Evolutionary conservation across 1,140 invertebrate genomes (phyloP), one percentile per base, ranked within the genome.

Genomic region (Pogonus chalceus): DNA sequence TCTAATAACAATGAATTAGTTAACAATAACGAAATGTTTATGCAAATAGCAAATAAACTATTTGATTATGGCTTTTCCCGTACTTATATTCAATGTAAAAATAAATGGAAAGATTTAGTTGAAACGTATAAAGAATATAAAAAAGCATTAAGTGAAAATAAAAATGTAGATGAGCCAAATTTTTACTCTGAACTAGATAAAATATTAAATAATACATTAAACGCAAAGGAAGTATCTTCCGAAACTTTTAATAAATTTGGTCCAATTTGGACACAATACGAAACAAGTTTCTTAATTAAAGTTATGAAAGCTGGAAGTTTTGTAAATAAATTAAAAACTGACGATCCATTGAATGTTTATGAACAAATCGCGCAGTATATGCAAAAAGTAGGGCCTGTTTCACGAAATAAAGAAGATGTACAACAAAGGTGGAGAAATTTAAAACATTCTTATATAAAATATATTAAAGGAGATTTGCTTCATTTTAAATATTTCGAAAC

Each of bases 371-470:
- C 37, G 3, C 9, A 43, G 37, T 43, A 43, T 18, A 43, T 43
- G 37, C 37, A 43, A 9, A 43, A 43, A 43, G 18, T 43, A 4
- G 37, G 37, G 3, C 37, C 37, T 4, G 18, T 43, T 4, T 12
- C 18, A 4, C 37, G 37, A 9, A 43, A 9, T 16, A 9, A 18
- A 43, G 37, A 43, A 43, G 37, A 43, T 18, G 18, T 43, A 4
- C 37, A 43, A 18, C 37, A 43, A 16, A 7, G 37, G 4, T 43
- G 37, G 37, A 9, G 18, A 18, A 43, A 43, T 43, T 16, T 43
- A 43, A 43, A 43, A 18, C 37, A 43, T 10, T 43, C 37, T 7
- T 43, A 43, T 43, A 43, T 43, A 9, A 43, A 43, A 43, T 43
- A 43, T 18, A 43, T 43, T 16, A 9, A 18, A 3, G 37, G 37